These are phyloP conservation scores for Varecia variegata DNA, from an alignment of 2,797 vertebrate genomes.

Conservation along the genomic window DNA sequence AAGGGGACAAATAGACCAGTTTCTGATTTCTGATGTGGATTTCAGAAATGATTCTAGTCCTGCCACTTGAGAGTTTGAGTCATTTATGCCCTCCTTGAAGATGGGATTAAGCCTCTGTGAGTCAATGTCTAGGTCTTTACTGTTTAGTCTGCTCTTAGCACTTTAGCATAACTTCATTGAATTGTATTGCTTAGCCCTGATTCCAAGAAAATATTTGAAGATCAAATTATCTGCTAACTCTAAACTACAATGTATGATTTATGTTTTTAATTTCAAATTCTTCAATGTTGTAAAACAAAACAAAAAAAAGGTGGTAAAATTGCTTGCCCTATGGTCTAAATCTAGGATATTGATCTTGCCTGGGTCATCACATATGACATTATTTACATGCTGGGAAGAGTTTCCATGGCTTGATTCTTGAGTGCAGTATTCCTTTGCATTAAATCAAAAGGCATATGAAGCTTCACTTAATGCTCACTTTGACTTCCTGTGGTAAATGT, in stretches of 20 bases:
- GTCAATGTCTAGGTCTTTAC: not conserved
- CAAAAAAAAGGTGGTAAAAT: not conserved
- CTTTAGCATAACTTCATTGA: constrained; percentile 68
- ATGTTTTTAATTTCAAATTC: constrained; percentile 82
- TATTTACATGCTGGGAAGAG: constrained; percentile 46
- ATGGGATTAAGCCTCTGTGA: not conserved
- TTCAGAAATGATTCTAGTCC: not conserved
- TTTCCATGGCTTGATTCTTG: not conserved
- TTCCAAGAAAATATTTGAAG: constrained; percentile 78
- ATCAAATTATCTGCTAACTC: constrained; percentile 71
- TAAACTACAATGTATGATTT: constrained; percentile 75
- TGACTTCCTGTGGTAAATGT: not conserved
- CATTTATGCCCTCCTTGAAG: constrained; percentile 52
- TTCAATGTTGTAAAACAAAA: constrained; percentile 32
- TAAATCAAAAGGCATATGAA: constrained; percentile 37
- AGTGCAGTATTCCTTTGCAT: constrained; percentile 27
- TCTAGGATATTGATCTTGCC: constrained; percentile 56
- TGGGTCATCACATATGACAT: not conserved
- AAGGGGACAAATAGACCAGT: not conserved
- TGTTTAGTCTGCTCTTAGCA: constrained; percentile 77
- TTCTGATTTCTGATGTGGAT: not conserved
- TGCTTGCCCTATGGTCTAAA: constrained; percentile 58
- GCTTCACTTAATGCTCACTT: not conserved
- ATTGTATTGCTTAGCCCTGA: constrained; percentile 73
- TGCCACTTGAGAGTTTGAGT: constrained; percentile 47